A percentile compares a stretch with the other conserved stretches of the same genome.
Conservation (phyloP, 2,797 vertebrate species). For the Helarctos malayanus region DNA sequence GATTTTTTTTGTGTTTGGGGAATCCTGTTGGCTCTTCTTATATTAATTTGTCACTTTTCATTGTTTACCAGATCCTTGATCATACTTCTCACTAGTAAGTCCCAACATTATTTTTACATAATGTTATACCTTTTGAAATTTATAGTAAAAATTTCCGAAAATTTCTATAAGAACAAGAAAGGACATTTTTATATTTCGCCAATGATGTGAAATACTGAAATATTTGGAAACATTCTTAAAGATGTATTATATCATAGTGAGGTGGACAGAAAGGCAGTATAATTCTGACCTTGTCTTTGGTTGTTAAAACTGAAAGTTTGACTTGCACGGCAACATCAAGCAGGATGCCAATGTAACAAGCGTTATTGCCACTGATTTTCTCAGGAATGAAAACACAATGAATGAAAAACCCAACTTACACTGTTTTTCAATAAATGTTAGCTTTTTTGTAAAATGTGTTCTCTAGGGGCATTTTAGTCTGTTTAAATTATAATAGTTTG, state of each 20-base stretch:
- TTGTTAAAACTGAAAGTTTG: neutral
- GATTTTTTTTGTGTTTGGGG: neutral
- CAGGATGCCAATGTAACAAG: constrained; percentile 8
- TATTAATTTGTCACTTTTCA: neutral
- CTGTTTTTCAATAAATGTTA: constrained; percentile 73
- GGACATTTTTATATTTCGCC: constrained; percentile 23
- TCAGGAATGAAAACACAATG: constrained; percentile 69
- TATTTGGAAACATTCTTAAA: constrained; percentile 47
- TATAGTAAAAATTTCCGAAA: constrained; percentile 14
- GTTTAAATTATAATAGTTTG: constrained; percentile 79
- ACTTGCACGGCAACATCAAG: constrained; percentile 52
- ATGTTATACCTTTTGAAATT: neutral
- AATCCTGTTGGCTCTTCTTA: neutral
- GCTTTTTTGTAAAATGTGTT: constrained; percentile 78
- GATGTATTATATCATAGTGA: neutral
- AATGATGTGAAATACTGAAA: constrained; percentile 60
- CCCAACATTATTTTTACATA: neutral
- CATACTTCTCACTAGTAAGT: neutral
- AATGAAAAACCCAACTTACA: constrained; percentile 45
- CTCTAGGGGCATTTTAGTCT: constrained; percentile 62
- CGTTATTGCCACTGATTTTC: constrained; percentile 65
- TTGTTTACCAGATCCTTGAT: neutral
- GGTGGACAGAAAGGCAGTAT: neutral
- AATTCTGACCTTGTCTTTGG: constrained; percentile 66
- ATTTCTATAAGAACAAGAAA: constrained; percentile 17